Base-by-base conservation (phyloP, 2,888 invertebrate species). In the Pasiphila rectangulata region DNA sequence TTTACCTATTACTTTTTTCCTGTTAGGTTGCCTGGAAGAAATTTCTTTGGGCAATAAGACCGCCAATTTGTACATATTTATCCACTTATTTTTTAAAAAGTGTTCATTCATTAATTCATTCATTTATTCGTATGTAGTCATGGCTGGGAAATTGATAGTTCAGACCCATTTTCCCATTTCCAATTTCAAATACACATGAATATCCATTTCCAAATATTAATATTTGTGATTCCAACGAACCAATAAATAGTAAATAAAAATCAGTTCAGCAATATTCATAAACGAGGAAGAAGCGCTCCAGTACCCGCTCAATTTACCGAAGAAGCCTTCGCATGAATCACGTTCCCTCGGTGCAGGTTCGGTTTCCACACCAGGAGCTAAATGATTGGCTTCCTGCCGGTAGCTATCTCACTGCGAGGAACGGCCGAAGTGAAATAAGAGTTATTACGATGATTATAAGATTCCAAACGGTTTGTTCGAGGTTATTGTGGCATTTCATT, bases 321-420 rank as follows among this genome's bases (percentile, higher is more conserved):
- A 41, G 29, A 41, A 16, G 34, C 17, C 21, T 45, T 19, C 17
- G 16, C 39, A 42, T 51, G 46, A 51, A 51, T 39, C 46, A 43
- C 30, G 24, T 12, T 42, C 42, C 46, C 51, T 35, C 34, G 46
- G 35, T 43, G 43, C 39, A 46, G 42, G 21, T 21, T 36, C 30
- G 23, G 43, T 36, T 38, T 51, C 40, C 35, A 46, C 40, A 19
- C 35, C 36, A 41, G 12, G 37, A 44, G 36, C 25, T 51, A 34
- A 51, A 51, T 47, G 36, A 51, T 40, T 44, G 37, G 37, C 44
- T 40, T 40, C 37, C 43, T 34, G 36, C 40, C 21, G 21, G 10
- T 4, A 43, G 36, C 24, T 12, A 16, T 3, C 7, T 17, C 39
- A 40, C 35, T 29, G 13, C 16, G 4, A 17, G 16, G 4, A 6